Conservation (phyloP, 2,113 vertebrate genomes). For the Psophia crepitans region DNA sequence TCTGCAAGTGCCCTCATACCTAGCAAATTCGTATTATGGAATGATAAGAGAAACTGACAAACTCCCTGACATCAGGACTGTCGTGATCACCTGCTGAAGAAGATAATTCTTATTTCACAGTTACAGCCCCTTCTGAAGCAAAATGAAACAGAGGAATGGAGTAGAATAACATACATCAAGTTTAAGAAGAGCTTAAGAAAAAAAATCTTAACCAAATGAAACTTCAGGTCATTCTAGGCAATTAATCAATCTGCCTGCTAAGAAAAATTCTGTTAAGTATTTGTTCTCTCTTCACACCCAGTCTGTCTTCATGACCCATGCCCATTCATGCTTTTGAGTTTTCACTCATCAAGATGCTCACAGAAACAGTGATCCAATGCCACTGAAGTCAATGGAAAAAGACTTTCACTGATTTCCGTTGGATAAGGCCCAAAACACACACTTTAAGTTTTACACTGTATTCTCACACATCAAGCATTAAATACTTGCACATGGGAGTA, state of each 20-base stretch:
- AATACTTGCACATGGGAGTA: not conserved
- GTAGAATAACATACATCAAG: not conserved
- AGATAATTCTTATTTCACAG: not conserved
- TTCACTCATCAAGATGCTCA: not conserved
- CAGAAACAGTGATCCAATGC: not conserved
- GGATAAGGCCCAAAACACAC: not conserved
- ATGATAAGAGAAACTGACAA: not conserved
- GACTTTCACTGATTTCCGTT: not conserved
- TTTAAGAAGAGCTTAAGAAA: not conserved
- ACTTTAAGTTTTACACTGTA: not conserved
- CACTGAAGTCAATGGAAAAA: not conserved
- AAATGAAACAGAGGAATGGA: not conserved
- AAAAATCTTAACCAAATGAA: not conserved
- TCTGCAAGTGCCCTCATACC: not conserved
- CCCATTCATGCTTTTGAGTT: not conserved
- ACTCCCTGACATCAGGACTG: not conserved
- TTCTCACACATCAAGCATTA: not conserved
- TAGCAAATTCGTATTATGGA: not conserved
- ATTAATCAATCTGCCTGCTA: not conserved
- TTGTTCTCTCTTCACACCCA: not conserved
- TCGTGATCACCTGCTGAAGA: not conserved
- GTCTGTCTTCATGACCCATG: not conserved
- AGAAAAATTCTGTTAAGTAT: not conserved
- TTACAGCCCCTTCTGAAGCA: not conserved
- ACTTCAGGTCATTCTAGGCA: not conserved